A percentile compares a stretch with the other conserved stretches of the same genome.
phyloP scores from a whole-genome alignment of 2,113 vertebrate species.

The Neolamprologus variostigma region DNA sequence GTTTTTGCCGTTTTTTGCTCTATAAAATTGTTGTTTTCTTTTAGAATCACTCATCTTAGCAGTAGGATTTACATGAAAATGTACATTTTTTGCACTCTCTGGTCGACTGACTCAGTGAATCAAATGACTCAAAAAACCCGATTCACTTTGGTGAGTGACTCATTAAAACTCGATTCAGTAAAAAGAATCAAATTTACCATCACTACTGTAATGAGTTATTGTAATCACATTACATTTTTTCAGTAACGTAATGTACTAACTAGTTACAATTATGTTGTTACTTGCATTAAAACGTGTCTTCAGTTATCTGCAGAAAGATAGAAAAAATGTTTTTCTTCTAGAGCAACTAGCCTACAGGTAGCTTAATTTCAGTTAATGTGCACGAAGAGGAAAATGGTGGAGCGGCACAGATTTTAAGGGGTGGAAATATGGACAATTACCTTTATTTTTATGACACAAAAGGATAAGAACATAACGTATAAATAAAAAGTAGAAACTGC shows the following conservation, averaged over 20 bases:
- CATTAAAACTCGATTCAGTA: no score
- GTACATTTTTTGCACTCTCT: accelerated
- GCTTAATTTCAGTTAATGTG: background rate
- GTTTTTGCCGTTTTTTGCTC: no score
- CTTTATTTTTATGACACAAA: background rate
- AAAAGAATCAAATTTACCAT: no score
- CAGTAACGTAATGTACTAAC: background rate
- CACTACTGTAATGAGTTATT: background rate
- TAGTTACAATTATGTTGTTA: background rate
- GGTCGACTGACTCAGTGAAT: no score
- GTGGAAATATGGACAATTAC: background rate
- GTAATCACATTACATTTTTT: background rate
- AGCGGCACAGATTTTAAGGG: background rate
- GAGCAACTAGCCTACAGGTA: background rate
- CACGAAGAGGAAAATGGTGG: background rate
- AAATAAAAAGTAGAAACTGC: background rate
- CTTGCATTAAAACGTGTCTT: background rate
- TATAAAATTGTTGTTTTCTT: no score
- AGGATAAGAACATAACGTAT: background rate
- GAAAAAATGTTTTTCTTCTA: background rate
- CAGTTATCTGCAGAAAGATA: background rate
- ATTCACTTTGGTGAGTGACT: no score
- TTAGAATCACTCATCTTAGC: no score
- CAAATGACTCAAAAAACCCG: accelerated
- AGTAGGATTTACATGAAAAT: no score